phyloP scores from a whole-genome alignment of 2,888 invertebrate genomes.

The Emesis furor region DNA sequence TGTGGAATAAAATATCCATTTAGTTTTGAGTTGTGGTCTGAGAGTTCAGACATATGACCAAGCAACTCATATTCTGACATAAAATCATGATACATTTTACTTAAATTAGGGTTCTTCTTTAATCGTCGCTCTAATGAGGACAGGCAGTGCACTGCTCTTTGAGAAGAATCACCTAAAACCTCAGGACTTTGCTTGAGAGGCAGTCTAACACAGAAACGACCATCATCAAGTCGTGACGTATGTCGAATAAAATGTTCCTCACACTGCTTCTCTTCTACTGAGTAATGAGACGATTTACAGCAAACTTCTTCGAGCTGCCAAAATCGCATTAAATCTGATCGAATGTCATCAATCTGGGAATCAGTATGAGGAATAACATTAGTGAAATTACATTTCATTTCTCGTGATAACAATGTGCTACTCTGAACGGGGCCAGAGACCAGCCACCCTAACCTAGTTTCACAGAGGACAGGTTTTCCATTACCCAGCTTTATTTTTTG shows the following conservation, averaged over 20 bases:
- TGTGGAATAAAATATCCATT: neutral
- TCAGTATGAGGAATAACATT: too few species aligned
- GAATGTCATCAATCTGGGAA: too few species aligned
- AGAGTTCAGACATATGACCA: conserved; percentile 59
- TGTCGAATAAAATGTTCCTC: conserved; percentile 62
- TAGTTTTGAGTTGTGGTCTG: too few species aligned
- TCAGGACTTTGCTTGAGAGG: too few species aligned
- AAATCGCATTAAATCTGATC: conserved; percentile 33
- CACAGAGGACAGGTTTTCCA: conserved; percentile 53
- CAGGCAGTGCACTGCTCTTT: too few species aligned
- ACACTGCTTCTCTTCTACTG: conserved; percentile 61
- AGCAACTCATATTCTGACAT: conserved; percentile 68
- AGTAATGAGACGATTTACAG: conserved; percentile 28
- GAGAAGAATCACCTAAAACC: too few species aligned
- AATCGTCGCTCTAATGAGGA: too few species aligned
- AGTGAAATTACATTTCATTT: too few species aligned
- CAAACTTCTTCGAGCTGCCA: conserved; percentile 38
- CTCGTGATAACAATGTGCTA: neutral
- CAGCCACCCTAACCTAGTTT: conserved; percentile 67
- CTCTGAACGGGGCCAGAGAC: conserved; percentile 55
- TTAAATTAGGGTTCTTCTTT: conserved; percentile 26
- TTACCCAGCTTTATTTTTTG: conserved; percentile 51
- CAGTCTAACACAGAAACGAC: conserved; percentile 51
- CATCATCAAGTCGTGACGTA: conserved; percentile 52
- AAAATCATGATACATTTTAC: conserved; percentile 63